Conservation (phyloP, 35 echinoderm and acorn worm genomes). For the Anneissia japonica region DNA sequence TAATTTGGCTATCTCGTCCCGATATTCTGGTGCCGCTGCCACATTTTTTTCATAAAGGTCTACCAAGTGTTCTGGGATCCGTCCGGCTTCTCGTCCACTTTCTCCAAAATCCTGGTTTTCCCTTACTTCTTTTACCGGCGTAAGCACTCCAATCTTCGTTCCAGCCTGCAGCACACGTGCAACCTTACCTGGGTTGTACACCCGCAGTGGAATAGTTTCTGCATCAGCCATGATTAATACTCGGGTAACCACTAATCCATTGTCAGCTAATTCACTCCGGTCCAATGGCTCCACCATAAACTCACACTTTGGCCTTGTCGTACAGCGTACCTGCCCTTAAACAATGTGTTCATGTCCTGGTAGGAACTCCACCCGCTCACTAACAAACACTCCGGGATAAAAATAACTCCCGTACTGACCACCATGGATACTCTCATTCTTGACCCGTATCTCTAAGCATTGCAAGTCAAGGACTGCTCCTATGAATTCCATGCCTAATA, state of each 20-base stretch:
- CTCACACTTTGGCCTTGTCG: background rate
- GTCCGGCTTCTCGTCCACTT: background rate
- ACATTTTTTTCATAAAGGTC: constrained; percentile 1
- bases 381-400: background rate
- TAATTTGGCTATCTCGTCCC: background rate
- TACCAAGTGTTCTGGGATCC: constrained; percentile 8
- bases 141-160: background rate
- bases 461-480: background rate
- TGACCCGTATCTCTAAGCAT: background rate
- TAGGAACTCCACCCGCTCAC: background rate
- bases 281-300: background rate
- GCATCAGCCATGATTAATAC: background rate
- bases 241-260: constrained; percentile 6
- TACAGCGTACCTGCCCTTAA: background rate
- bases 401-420: background rate
- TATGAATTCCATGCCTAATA: background rate
- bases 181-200: background rate
- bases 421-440: background rate
- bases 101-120: too few relatives aligned
- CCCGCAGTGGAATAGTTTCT: background rate
- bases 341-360: background rate
- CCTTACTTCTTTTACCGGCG: background rate
- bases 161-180: background rate
- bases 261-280: background rate
- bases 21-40: background rate